Evolutionary conservation across 1,140 invertebrate genomes (phyloP).

Genomic region (Zaprionus vittiger): DNA sequence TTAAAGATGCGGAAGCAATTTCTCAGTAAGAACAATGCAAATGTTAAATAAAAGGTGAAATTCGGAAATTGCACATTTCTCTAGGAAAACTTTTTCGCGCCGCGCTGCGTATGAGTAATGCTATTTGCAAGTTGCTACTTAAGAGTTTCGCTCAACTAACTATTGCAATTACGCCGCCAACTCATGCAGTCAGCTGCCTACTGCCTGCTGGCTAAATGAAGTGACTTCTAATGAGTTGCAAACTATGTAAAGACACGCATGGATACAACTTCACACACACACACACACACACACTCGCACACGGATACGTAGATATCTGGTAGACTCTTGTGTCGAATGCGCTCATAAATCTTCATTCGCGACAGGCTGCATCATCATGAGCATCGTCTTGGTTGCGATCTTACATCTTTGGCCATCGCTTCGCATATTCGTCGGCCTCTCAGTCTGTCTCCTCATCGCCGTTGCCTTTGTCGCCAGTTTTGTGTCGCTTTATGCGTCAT

Average conservation of each 20-base stretch:
- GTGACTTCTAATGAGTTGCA: constrained; percentile 59
- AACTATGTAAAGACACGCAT: constrained; percentile 41
- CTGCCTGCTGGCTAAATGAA: constrained; percentile 45
- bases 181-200: constrained; percentile 8
- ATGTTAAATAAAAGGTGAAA: constrained; percentile 20
- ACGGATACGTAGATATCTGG: not conserved
- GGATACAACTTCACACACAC: constrained; percentile 19
- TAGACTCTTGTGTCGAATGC: constrained; percentile 58
- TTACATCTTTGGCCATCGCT: constrained; percentile 24
- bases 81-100: constrained; percentile 25
- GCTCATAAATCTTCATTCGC: constrained; percentile 76
- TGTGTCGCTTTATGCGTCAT: constrained; percentile 72
- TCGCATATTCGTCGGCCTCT: constrained; percentile 61
- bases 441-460: not conserved
- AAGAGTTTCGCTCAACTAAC: constrained; percentile 45
- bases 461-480: constrained; percentile 53
- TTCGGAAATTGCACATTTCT: not conserved
- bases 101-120: constrained; percentile 51
- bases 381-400: constrained; percentile 18
- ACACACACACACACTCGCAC: constrained; percentile 1
- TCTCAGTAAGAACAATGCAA: constrained; percentile 25
- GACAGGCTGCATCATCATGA: constrained; percentile 56
- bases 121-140: constrained; percentile 34
- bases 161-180: constrained; percentile 50
- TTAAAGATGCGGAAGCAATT: constrained; percentile 25